phyloP scores from a whole-genome alignment of 2,888 invertebrate genomes.

The Lucinisca nassula region DNA sequence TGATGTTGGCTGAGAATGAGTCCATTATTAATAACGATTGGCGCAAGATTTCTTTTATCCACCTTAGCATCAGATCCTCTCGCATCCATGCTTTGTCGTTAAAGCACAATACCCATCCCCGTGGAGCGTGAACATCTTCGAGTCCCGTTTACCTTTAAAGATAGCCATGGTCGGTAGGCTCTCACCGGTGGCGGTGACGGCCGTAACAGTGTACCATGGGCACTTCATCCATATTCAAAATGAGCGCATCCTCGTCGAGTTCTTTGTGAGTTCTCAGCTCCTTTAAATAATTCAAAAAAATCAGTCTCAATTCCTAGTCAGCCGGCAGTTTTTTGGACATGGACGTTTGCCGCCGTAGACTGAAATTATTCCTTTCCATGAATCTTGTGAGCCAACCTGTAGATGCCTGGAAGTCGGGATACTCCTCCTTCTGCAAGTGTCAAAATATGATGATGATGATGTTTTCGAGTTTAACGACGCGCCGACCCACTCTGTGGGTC shows the following conservation, averaged over 20 bases:
- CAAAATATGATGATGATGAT: too few species aligned
- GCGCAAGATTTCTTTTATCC: background rate
- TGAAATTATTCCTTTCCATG: background rate
- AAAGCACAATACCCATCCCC: background rate
- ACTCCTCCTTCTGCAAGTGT: too few species aligned
- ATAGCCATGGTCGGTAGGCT: background rate
- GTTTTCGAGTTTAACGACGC: too few species aligned
- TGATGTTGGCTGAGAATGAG: slow-evolving; percentile 16
- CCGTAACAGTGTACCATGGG: background rate
- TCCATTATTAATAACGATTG: slow-evolving; percentile 25
- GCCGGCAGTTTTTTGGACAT: background rate
- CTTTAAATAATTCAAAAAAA: background rate
- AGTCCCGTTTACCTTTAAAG: background rate
- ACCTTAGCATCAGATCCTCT: slow-evolving; percentile 1
- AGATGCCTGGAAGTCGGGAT: background rate
- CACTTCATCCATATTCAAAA: background rate
- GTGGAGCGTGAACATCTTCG: background rate
- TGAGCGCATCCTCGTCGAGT: background rate
- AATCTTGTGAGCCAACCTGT: background rate
- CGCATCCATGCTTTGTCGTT: slow-evolving; percentile 29
- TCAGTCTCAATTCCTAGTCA: background rate
- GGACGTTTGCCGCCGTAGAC: background rate
- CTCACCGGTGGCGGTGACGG: background rate
- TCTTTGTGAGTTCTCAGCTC: background rate
- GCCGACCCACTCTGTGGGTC: too few species aligned